phyloP scores from a whole-genome alignment of 2,797 vertebrate species.

The Hemibagrus guttatus region DNA sequence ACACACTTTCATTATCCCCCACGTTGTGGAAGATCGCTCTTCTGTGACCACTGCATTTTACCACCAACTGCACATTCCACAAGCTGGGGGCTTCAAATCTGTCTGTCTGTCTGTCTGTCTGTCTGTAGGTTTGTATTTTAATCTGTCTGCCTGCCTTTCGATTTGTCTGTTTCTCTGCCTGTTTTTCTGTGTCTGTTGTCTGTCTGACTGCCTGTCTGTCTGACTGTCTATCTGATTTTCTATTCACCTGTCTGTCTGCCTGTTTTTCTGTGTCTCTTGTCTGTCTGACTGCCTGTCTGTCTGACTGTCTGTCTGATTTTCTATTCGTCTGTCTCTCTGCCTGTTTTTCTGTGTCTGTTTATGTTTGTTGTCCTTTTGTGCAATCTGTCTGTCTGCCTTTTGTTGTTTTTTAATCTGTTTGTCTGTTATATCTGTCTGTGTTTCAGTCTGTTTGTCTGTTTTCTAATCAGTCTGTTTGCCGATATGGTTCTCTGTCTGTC shows the following conservation, averaged over 20 bases:
- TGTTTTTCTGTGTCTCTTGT: not conserved
- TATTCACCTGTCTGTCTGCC: not conserved
- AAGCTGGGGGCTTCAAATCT: slow-evolving; percentile 6
- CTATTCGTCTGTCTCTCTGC: not conserved
- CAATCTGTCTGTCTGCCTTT: not conserved
- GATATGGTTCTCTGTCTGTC: no score
- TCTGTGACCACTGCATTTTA: slow-evolving; percentile 27
- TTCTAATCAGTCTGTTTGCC: no score
- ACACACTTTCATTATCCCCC: slow-evolving; percentile 26
- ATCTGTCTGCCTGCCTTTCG: not conserved
- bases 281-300: not conserved
- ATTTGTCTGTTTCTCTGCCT: not conserved
- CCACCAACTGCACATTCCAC: slow-evolving; percentile 12
- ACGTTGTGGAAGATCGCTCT: slow-evolving; percentile 25
- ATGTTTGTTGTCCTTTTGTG: not conserved
- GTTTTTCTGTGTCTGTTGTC: not conserved
- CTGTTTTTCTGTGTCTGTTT: not conserved
- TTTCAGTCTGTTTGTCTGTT: not conserved
- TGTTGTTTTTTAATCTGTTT: no score
- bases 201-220: not conserved
- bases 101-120: not conserved
- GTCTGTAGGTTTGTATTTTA: not conserved
- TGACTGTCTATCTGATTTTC: not conserved
- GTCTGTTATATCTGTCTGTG: no score
- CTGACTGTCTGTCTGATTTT: not conserved